phyloP scores from a whole-genome alignment of 2,113 vertebrate species.

The Thamnophis sirtalis region DNA sequence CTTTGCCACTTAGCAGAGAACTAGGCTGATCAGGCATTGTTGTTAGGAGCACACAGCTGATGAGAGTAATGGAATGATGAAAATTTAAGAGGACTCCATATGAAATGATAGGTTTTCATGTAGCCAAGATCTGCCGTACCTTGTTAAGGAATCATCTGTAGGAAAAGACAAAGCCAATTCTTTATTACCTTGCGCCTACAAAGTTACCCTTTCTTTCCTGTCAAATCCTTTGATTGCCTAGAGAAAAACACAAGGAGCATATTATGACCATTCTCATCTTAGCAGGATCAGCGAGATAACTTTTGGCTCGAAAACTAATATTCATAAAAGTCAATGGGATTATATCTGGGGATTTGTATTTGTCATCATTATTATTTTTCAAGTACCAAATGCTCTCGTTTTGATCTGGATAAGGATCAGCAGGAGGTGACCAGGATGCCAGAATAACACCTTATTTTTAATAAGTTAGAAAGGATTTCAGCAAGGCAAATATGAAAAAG shows the following conservation, averaged over 20 bases:
- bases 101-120: neutral
- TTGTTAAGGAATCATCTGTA: neutral
- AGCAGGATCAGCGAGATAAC: neutral
- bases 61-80: neutral
- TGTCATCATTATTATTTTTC: neutral
- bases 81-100: neutral
- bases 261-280: neutral
- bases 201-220: neutral
- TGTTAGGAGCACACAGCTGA: neutral
- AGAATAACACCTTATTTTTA: neutral
- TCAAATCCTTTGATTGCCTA: neutral
- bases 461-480: conserved; percentile 11
- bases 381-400: neutral
- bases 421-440: conserved; percentile 9
- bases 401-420: neutral
- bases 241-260: neutral
- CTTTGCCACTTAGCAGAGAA: neutral
- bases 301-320: neutral
- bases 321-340: neutral
- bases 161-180: neutral
- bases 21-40: neutral
- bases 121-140: neutral
- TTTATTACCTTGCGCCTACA: neutral
- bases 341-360: neutral
- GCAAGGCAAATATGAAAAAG: conserved; percentile 14